phyloP scores from a whole-genome alignment of 2,888 invertebrate species.

The Mactromeris polynyma region DNA sequence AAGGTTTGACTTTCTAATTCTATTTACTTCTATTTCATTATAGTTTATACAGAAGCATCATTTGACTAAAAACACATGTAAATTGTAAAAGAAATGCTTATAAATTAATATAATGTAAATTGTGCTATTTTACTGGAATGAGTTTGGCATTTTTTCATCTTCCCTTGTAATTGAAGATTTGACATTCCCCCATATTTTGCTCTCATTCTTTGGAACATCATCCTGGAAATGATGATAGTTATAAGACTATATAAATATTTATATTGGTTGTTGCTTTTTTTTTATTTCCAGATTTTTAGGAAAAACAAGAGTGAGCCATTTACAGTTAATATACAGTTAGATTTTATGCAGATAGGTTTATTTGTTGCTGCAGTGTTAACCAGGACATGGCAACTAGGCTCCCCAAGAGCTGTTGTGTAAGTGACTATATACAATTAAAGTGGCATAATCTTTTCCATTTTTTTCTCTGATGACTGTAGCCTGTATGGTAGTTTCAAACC shows the following conservation, averaged over 20 bases:
- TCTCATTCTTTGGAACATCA: too few relatives aligned
- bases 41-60: too few relatives aligned
- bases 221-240: too few relatives aligned
- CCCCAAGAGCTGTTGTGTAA: constrained; percentile 96
- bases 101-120: neutral
- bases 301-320: constrained; percentile 76
- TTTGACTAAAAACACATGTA: neutral
- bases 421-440: constrained; percentile 86
- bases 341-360: constrained; percentile 91
- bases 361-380: constrained; percentile 92
- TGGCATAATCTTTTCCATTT: too few relatives aligned
- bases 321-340: constrained; percentile 83
- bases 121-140: too few relatives aligned
- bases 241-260: too few relatives aligned
- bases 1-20: neutral
- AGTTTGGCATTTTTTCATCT: too few relatives aligned
- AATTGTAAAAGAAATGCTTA: neutral
- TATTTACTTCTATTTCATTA: too few relatives aligned
- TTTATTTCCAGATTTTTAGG: neutral
- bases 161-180: too few relatives aligned
- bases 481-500: too few relatives aligned
- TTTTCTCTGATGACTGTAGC: too few relatives aligned
- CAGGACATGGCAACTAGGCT: constrained; percentile 93
- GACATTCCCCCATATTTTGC: too few relatives aligned
- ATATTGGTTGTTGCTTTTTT: neutral